Evolutionary conservation across 2,888 invertebrate genomes (phyloP), one percentile per base, ranked within the genome.

Genomic region (Nectonema munidae): DNA sequence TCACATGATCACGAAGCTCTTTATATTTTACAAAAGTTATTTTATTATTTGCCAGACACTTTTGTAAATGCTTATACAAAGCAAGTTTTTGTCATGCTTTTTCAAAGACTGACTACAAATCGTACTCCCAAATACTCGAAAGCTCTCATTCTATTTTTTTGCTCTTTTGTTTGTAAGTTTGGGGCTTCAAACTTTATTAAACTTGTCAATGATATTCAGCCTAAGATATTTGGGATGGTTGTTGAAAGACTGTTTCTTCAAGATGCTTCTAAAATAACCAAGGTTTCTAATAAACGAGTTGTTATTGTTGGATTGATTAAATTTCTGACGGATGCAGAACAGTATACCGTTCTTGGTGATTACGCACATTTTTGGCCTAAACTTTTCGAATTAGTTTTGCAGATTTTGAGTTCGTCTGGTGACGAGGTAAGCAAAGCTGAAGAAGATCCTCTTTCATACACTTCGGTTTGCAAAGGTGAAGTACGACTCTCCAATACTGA

Each of bases 1-100:
- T 63, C 68, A 0, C 75, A 86, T 51, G 89, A 95, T 54, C 79
- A 81, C 49, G 79, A 89, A 55, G 89, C 86, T 3, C 86, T 95
- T 55, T 68, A 71, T 49, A 61, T 95, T 6, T 65, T 95, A 45
- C 73, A 76, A 50, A 67, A 68, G 33, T 65, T 95, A 48, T 63
- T 89, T 32, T 68, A 68, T 50, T 64, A 72, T 50, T 69, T 77
- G 49, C 71, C 76, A 44, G 60, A 64, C 68, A 74, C 59, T 66
- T 67, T 64, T 40, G 38, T 40, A 13, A 3, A 67, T 39, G 65
- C 65, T 16, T 77, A 66, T 54, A 64, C 72, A 51, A 73, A 73
- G 50, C 76, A 79, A 56, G 66, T 86, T 42, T 76, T 83, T 54
- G 64, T 75, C 11, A 55, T 86, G 41, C 62, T 89, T n/a, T 86